Percentiles rank a stretch among this genome's conserved stretches.
phyloP scores from a whole-genome alignment of 1,140 invertebrate genomes.

The Lepidotrigona ventralis region DNA sequence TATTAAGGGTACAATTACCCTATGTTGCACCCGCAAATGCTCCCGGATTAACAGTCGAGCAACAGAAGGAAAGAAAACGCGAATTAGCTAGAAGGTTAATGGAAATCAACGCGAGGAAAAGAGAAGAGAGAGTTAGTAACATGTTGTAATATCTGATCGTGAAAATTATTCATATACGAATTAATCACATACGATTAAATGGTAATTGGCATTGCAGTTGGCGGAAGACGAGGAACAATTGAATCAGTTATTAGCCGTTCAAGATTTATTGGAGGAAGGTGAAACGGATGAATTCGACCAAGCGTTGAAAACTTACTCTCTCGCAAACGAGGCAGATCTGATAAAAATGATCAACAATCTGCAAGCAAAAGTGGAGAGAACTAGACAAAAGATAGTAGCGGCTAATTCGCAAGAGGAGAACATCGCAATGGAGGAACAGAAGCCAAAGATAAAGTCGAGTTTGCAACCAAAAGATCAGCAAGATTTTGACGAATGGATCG shows the following conservation, averaged over 20 bases:
- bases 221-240: slow-evolving; percentile 94
- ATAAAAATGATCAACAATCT: slow-evolving; percentile 88
- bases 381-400: slow-evolving; percentile 88
- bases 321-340: slow-evolving; percentile 83
- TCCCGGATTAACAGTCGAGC: slow-evolving; percentile 85
- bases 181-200: not conserved
- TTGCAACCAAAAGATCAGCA: slow-evolving; percentile 82
- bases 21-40: slow-evolving; percentile 83
- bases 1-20: slow-evolving; percentile 92
- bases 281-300: slow-evolving; percentile 88
- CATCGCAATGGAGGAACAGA: slow-evolving; percentile 82
- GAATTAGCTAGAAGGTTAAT: slow-evolving; percentile 90
- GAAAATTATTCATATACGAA: slow-evolving; percentile 16
- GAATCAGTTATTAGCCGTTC: slow-evolving; percentile 87
- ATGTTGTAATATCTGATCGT: not conserved
- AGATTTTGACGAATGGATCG: slow-evolving; percentile 86
- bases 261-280: slow-evolving; percentile 89
- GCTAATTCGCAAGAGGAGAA: slow-evolving; percentile 84
- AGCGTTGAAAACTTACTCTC: slow-evolving; percentile 82
- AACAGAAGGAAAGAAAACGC: slow-evolving; percentile 91
- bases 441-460: slow-evolving; percentile 80
- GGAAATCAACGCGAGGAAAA: slow-evolving; percentile 92
- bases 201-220: slow-evolving; percentile 80
- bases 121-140: slow-evolving; percentile 85
- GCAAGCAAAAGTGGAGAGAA: slow-evolving; percentile 88